phyloP scores from a whole-genome alignment of 1,140 invertebrate genomes.

The Aporrectodea caliginosa region DNA sequence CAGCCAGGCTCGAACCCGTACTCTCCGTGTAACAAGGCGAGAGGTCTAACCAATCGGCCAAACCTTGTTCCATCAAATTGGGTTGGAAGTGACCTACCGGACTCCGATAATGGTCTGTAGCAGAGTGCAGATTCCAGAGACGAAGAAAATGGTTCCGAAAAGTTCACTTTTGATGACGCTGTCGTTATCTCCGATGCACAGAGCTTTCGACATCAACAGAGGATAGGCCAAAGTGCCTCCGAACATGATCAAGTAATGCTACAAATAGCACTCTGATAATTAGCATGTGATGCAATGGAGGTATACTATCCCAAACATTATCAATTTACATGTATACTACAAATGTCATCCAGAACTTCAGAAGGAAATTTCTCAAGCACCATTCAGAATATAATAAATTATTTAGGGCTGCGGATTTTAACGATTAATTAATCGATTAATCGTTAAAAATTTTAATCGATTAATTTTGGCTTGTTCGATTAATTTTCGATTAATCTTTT shows the following conservation, averaged over 20 bases:
- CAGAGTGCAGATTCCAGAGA: conserved; percentile 77
- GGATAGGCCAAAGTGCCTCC: conserved; percentile 79
- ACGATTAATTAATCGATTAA: too few relatives aligned
- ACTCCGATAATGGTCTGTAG: conserved; percentile 76
- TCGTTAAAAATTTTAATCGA: too few relatives aligned
- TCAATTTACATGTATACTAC: conserved; percentile 80
- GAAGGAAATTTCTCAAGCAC: background rate
- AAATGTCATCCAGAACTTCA: conserved; percentile 15
- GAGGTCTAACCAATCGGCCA: too few relatives aligned
- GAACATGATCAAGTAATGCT: conserved; percentile 86
- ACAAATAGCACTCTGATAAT: background rate
- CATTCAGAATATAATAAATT: background rate
- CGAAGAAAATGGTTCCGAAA: conserved; percentile 83
- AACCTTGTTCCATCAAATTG: too few relatives aligned
- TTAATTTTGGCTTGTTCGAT: too few relatives aligned
- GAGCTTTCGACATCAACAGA: conserved; percentile 73
- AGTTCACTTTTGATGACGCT: conserved; percentile 68
- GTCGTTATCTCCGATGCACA: conserved; percentile 70
- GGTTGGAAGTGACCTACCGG: conserved; percentile 63
- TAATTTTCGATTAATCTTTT: too few relatives aligned
- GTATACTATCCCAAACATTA: too few relatives aligned
- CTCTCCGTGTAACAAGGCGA: background rate
- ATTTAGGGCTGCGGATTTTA: too few relatives aligned
- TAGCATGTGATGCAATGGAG: background rate
- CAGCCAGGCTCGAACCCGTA: background rate